A percentile compares a stretch with the other conserved stretches of the same genome.
phyloP scores from a whole-genome alignment of 2,888 invertebrate genomes.

The Parasteatoda lunata region DNA sequence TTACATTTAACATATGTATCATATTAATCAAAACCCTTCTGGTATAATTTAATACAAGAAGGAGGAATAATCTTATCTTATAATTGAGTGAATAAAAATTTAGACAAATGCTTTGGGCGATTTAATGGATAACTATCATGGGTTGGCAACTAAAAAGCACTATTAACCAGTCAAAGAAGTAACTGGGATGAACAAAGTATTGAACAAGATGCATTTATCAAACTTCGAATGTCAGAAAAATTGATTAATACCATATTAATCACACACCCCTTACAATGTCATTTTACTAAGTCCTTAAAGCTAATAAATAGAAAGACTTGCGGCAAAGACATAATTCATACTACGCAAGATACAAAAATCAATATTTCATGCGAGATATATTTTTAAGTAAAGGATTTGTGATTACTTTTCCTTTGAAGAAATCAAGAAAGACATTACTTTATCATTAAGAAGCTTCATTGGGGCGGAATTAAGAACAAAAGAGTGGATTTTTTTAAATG shows the following conservation, averaged over 20 bases:
- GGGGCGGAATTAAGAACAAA: conserved; percentile 49
- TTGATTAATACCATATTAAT: conserved; percentile 2
- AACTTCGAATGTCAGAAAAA: background rate
- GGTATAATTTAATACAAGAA: too few species aligned
- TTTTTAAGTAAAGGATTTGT: conserved; percentile 21
- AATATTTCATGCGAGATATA: conserved; percentile 34
- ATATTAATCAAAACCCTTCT: too few species aligned
- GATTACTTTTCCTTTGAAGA: background rate
- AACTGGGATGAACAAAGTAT: background rate
- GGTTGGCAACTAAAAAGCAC: too few species aligned
- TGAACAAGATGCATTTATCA: background rate
- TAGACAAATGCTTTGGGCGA: too few species aligned
- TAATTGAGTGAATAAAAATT: too few species aligned
- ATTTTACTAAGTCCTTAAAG: background rate
- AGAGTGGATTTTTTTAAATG: conserved; percentile 39
- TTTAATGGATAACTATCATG: too few species aligned
- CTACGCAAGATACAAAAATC: conserved; percentile 17
- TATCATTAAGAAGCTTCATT: conserved; percentile 29
- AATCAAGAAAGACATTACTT: conserved; percentile 54
- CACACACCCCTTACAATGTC: background rate
- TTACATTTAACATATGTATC: too few species aligned
- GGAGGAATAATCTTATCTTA: too few species aligned
- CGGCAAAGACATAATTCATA: background rate
- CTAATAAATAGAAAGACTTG: background rate
- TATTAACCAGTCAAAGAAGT: too few species aligned